Evolutionary conservation across 2,113 vertebrate genomes (phyloP).

Genomic region (Corythoichthys haematopterus): DNA sequence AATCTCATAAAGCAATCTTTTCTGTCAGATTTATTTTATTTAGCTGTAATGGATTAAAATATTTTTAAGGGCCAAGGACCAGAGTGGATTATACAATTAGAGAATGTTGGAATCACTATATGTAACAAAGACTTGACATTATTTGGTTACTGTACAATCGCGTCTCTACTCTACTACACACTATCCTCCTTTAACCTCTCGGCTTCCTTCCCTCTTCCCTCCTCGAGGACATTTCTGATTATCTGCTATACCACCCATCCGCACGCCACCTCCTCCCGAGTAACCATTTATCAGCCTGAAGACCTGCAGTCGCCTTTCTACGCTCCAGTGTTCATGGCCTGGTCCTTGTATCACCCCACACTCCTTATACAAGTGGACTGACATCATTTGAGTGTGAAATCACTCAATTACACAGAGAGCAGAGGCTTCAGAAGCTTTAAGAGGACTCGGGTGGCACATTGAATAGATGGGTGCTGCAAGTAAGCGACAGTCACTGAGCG

Average conservation of each 20-base stretch:
- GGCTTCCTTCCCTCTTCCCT: conserved; percentile 1
- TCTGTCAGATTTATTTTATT: conserved; percentile 7
- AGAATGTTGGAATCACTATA: not conserved
- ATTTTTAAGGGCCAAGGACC: conserved; percentile 22
- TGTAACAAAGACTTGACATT: conserved; percentile 6
- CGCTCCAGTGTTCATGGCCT: not conserved
- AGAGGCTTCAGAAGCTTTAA: not conserved
- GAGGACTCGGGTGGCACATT: not conserved
- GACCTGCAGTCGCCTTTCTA: not conserved
- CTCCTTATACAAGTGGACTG: conserved; percentile 15
- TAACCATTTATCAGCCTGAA: conserved; percentile 12
- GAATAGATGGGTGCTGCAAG: not conserved
- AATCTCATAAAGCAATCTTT: conserved; percentile 39
- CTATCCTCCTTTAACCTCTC: conserved; percentile 3
- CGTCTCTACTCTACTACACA: not conserved
- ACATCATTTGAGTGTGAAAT: conserved; percentile 13
- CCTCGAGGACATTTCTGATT: conserved; percentile 15
- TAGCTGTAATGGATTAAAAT: conserved; percentile 39
- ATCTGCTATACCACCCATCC: conserved; percentile 16
- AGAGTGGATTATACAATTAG: not conserved
- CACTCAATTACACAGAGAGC: not conserved
- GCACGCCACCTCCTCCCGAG: conserved; percentile 13
- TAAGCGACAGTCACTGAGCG: not conserved
- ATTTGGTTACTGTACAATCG: not conserved
- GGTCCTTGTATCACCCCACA: not conserved